A percentile compares a stretch with the other conserved stretches of the same genome.
phyloP scores from a whole-genome alignment of 2,113 vertebrate genomes.

The Microcebus ravelobensis region DNA sequence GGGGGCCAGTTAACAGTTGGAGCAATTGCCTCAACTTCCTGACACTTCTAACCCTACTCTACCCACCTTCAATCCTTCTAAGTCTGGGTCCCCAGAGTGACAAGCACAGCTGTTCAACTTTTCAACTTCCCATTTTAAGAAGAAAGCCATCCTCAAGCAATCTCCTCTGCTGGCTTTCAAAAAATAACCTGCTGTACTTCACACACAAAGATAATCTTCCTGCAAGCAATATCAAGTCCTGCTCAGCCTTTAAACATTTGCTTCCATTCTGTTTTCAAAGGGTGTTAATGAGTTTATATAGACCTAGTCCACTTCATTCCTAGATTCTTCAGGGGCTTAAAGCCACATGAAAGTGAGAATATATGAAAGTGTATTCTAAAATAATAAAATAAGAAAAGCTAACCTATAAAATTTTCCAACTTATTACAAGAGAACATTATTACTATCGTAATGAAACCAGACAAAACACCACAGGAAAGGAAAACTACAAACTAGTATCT shows the following conservation, averaged over 20 bases:
- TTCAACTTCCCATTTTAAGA: neutral
- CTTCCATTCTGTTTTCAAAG: neutral
- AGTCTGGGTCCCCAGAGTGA: neutral
- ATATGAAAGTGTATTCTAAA: constrained; percentile 9
- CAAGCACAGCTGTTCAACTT: neutral
- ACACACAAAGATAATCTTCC: neutral
- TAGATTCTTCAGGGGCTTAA: constrained; percentile 17
- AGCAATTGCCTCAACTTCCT: no score
- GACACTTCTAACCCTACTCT: neutral
- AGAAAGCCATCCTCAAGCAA: neutral
- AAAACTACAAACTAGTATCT: neutral
- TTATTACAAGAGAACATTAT: neutral
- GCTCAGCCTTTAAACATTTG: neutral
- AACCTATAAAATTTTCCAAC: neutral
- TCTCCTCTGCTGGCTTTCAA: neutral
- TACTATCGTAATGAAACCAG: constrained; percentile 27
- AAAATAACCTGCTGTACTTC: neutral
- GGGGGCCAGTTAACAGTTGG: neutral
- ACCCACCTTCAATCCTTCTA: neutral
- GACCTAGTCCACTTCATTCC: neutral
- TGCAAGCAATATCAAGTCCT: neutral
- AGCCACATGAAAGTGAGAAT: neutral
- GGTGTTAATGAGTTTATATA: neutral
- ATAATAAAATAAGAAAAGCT: constrained; percentile 38
- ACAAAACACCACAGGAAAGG: constrained; percentile 6